A percentile compares a stretch with the other conserved stretches of the same genome.
phyloP scores from a whole-genome alignment of 2,113 vertebrate species.

The Falcunculus frontatus region DNA sequence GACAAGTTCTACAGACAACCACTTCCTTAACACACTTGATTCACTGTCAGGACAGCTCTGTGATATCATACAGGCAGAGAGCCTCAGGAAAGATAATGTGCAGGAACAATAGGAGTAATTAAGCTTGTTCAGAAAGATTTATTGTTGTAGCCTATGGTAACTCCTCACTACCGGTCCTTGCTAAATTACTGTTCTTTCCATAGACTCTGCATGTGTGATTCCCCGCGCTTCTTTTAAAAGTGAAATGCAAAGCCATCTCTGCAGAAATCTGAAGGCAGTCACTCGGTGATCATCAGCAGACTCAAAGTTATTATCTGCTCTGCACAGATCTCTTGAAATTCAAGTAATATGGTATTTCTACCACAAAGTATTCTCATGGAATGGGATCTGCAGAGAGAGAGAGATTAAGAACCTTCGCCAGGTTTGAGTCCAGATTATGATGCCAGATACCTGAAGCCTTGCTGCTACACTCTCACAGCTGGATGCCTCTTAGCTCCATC shows the following conservation, averaged over 20 bases:
- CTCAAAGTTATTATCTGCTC: neutral
- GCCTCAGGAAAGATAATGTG: neutral
- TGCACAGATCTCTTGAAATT: neutral
- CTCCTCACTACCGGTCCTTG: neutral
- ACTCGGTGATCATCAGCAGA: neutral
- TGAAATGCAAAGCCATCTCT: neutral
- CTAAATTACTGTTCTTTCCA: neutral
- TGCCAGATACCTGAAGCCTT: neutral
- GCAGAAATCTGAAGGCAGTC: neutral
- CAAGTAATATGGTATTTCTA: neutral
- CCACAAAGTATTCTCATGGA: neutral
- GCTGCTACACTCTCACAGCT: neutral
- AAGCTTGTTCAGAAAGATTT: neutral
- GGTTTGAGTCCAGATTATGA: neutral
- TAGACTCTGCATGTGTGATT: neutral
- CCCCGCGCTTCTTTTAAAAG: neutral
- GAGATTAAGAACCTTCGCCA: neutral
- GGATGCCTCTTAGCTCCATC: neutral
- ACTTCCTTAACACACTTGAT: neutral
- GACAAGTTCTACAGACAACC: neutral
- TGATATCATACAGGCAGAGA: neutral
- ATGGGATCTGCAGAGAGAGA: neutral
- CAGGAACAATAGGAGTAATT: neutral
- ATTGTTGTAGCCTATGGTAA: neutral
- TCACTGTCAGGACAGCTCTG: neutral